These are phyloP conservation scores for Magallana ariakensis DNA, from an alignment of 1,140 invertebrate species.

Conservation along the genomic window DNA sequence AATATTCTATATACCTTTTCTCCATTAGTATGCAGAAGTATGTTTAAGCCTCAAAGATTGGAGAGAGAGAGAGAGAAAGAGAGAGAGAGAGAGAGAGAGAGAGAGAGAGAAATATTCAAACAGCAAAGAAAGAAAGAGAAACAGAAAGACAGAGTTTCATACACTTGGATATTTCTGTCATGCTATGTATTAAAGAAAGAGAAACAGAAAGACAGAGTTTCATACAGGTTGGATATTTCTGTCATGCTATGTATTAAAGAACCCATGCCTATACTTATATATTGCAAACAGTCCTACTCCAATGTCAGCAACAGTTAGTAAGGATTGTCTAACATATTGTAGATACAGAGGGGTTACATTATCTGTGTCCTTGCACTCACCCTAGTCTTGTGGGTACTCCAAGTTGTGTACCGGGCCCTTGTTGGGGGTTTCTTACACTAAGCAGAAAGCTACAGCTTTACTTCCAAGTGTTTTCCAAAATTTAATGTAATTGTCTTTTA, in stretches of 20 bases:
- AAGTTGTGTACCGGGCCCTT: neutral
- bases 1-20: no score
- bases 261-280: neutral
- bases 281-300: neutral
- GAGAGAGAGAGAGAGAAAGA: constrained; percentile 37
- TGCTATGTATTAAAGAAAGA: neutral
- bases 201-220: no score
- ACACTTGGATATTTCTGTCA: neutral
- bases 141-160: no score
- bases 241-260: neutral
- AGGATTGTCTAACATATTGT: neutral
- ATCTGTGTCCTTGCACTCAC: constrained; percentile 20
- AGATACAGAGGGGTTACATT: neutral
- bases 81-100: constrained; percentile 21
- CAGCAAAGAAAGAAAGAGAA: neutral
- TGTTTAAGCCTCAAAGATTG: no score
- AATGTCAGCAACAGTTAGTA: neutral
- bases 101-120: neutral
- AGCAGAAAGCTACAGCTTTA: constrained; percentile 20
- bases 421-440: constrained; percentile 28
- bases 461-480: neutral
- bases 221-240: neutral
- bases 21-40: no score
- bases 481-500: neutral
- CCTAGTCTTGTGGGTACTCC: constrained; percentile 34